Base-by-base conservation (phyloP, 2,797 vertebrate genomes). In the Sciurus carolinensis region DNA sequence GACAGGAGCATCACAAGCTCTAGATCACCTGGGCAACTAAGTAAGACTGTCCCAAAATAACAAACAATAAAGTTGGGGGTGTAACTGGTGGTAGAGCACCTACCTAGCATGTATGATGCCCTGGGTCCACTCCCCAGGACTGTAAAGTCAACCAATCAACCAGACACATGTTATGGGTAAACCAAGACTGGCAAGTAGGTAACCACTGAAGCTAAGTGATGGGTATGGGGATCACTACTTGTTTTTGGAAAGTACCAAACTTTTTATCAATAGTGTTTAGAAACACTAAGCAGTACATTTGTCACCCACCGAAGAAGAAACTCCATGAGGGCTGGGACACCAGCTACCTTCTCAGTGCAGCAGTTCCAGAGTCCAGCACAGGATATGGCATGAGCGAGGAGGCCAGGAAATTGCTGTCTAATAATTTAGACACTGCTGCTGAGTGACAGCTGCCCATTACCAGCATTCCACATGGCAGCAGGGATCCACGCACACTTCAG, bases 381-480 rank as follows among this genome's bases (percentile, higher is more conserved):
- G 42, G 30, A 7, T 77, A 1, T 4, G 44, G 30, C 18, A 36
- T 64, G 36, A 75, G 12, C 71, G 7, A 15, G 42, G 50, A 0
- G 69, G 69, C 42, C 67, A 57, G 6, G 67, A 52, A 14, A 20
- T 1, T 39, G 36, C 18, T 8, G 11, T 18, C 22, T 17, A 69
- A 4, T 7, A 44, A 64, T 10, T 5, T 11, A 39, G 39, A 39
- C 44, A 6, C 69, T 2, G 18, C 11, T 3, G 24, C 2, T 0
- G 3, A 79, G 44, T 15, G 52, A 6, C 42, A 4, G 15, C 6
- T 4, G 12, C 44, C 67, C 12, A 3, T 33, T 11, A 3, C 80
- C 54, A 15, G 33, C 0, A 13, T 1, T 12, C 33, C 36, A 47
- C 42, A 69, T 0, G 9, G 26, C 1, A 0, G 9, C 47, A 2